Evolutionary conservation across 2,113 vertebrate genomes (phyloP), one percentile per base, ranked within the genome.

Genomic region (Sitta europaea): DNA sequence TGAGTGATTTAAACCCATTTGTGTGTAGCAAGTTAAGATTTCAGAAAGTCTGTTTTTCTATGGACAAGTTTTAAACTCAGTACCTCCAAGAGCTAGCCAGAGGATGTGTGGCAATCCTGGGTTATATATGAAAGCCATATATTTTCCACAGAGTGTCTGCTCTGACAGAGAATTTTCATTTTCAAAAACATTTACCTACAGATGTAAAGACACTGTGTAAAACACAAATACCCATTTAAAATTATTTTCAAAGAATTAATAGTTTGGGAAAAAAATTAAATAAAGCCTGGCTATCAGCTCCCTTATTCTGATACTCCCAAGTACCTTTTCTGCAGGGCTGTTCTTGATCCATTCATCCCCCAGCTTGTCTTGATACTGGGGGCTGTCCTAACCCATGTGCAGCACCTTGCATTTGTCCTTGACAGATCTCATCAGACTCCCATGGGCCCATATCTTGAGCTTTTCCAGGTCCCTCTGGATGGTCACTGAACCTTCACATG

Each of bases 361-460:
- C 35, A 66, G 25, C 25, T 25, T 35, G 9, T 35, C 21, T 31
- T 66, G 36, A 14, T 31, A 21, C 16, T 42, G 42, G 35, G 43
- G 9, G 2, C 31, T 75, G 31, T 86, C 31, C 36, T 58, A 50
- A 50, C 36, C 14, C 29, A 66, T 13, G 25, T 58, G 61, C 11
- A 67, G 61, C 51, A 66, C 31, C 25, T 42, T 50, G 24, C 13
- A 50, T 35, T 66, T 50, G 42, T 13, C 13, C 20, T 17, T 58
- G 51, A 50, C 31, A 43, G 43, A 66, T 67, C 31, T 75, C 17
- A 22, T 36, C 43, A 67, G 13, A 31, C 7, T 67, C 25, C 53
- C 51, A 31, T 7, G 16, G 15, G 3, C 43, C 25, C 16, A 35
- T 13, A 42, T 22, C 61, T 31, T 0, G 1, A 43, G 53, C 31